Evolutionary conservation across 2,888 invertebrate species (phyloP), one percentile per base, ranked within the genome.

Genomic region (Mesoligia furuncula): DNA sequence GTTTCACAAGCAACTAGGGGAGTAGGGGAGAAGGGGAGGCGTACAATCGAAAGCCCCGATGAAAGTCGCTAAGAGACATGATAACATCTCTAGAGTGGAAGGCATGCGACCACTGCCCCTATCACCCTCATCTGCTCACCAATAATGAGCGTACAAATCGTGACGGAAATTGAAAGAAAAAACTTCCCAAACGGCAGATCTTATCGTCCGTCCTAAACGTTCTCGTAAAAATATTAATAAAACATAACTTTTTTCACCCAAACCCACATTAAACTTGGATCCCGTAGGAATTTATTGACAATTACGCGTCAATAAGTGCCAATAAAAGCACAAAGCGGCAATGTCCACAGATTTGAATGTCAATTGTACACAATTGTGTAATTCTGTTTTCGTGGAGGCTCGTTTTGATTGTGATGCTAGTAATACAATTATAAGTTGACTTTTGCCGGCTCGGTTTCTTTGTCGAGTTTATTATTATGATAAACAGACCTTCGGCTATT

Each of bases 211-310:
- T 92, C 93, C 96, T 96, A 96, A 96, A 96, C 95, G 96, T 92
- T 96, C 96, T 96, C 96, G 96, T 96, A 96, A 96, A 96, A 96
- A 96, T 96, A 96, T 96, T 96, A 96, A 96, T 96, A 96, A 96
- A 96, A 96, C 95, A 96, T 96, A 96, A 96, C 96, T 96, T 96
- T 96, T 96, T 96, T 89, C 95, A 96, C 96, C 95, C 95, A 96
- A 96, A 96, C 96, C 96, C 96, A 96, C 96, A 96, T 96, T 96
- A 96, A 96, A 95, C 93, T 95, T 93, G 94, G 93, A 95, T 96
- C 96, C 96, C 96, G 95, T 96, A 95, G 95, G 93, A 96, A 96
- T 96, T 96, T 96, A 96, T 96, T 96, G 96, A 95, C 96, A 96
- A 96, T 96, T 96, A 96, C 95, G 95, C 93, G 93, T 95, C 96